These are phyloP conservation scores for Paracanthobrama guichenoti DNA, from an alignment of 2,113 vertebrate genomes.

Conservation along the genomic window DNA sequence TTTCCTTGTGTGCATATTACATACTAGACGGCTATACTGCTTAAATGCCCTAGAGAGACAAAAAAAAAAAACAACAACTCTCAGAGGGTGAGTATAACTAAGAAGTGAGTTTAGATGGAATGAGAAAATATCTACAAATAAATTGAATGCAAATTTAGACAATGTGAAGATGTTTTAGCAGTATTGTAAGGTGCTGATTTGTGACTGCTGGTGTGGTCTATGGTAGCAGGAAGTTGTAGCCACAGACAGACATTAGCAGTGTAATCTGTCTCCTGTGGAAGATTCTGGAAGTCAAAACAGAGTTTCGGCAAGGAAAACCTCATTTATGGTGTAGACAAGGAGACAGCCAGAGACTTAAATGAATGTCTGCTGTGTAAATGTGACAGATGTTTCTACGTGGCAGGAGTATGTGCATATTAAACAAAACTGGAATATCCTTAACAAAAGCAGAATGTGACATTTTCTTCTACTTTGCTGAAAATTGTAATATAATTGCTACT, in stretches of 20 bases:
- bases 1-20: constrained; percentile 30
- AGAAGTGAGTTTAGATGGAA: not conserved
- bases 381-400: constrained; percentile 51
- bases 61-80: not conserved
- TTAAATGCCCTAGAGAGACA: not conserved
- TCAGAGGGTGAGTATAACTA: not conserved
- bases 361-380: constrained; percentile 53
- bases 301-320: constrained; percentile 48
- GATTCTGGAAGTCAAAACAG: constrained; percentile 49
- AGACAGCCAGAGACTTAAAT: constrained; percentile 54
- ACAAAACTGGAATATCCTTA: not conserved
- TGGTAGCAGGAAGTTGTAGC: constrained; percentile 39
- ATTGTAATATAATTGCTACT: not conserved
- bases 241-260: constrained; percentile 48
- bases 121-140: not conserved
- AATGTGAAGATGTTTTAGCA: constrained; percentile 3
- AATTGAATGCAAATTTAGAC: constrained; percentile 52
- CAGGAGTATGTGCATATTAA: constrained; percentile 29
- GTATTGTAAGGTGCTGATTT: not conserved
- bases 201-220: constrained; percentile 24
- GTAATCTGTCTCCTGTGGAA: constrained; percentile 53
- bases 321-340: constrained; percentile 53
- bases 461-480: not conserved
- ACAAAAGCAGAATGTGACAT: not conserved
- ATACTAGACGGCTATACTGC: not conserved